Base-by-base conservation (phyloP, 2,113 vertebrate species). In the Leptodactylus fuscus region DNA sequence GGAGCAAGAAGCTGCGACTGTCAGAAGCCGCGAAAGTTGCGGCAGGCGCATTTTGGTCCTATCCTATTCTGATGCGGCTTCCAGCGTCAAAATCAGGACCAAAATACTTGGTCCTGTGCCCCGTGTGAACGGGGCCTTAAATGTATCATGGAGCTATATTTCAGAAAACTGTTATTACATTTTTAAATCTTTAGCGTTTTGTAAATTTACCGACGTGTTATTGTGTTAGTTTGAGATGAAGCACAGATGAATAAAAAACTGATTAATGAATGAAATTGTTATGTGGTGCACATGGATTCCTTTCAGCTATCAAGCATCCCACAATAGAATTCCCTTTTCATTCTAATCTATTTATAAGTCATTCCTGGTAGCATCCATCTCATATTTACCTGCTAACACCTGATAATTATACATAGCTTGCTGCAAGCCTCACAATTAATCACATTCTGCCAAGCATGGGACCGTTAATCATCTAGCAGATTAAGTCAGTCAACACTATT, bases 351-450 rank as follows among this genome's bases (percentile, higher is more conserved):
- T 80, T 86, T 86, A 80, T 73, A 79, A 70, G 46, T 81, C 65
- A 73, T 85, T 24, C n/a, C 49, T 71, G 73, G 75, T 73, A 58
- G 77, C 75, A 81, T 51, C 76, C 49, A 20, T 86, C 49, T 81
- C 76, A 86, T 86, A 86, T 86, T 86, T 86, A 86, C 84, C 84
- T 86, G 77, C 67, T 86, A 58, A 80, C 77, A 86, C 84, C 77
- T 86, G 49, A 86, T 86, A 86, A 86, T 86, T 86, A 86, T 81
- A 81, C 77, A 86, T 86, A 81, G 65, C 77, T 73, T 73, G 65
- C 77, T 73, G 84, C 84, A 80, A 86, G 77, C 76, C 84, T 73
- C 67, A 73, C 65, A 86, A 86, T 86, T 86, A 86, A 86, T 86
- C 84, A 86, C 84, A 71, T 86, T 86, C 84, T 81, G 65, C 77